phyloP scores from a whole-genome alignment of 2,113 vertebrate species.

The Chloropsis hardwickii region DNA sequence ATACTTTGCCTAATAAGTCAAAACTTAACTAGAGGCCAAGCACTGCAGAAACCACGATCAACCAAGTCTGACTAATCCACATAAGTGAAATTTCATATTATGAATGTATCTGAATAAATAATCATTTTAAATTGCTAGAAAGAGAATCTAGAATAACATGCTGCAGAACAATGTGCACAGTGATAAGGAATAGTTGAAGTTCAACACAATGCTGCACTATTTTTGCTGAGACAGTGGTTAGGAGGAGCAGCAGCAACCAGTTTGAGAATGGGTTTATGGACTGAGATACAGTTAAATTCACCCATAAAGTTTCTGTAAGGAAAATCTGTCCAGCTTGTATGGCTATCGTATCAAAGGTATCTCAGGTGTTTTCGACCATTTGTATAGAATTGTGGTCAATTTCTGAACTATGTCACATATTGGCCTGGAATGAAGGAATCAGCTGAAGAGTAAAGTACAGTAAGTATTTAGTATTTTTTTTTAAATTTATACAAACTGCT shows the following conservation, averaged over 20 bases:
- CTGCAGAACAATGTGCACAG: neutral
- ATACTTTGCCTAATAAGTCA: neutral
- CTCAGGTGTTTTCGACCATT: neutral
- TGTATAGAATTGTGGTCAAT: neutral
- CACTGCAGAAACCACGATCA: neutral
- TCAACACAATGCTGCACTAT: neutral
- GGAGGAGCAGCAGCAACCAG: neutral
- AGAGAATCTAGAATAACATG: neutral
- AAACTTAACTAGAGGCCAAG: neutral
- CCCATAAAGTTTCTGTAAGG: neutral
- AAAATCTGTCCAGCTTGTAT: neutral
- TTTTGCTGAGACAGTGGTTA: neutral
- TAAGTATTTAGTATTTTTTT: neutral
- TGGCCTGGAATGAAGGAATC: neutral
- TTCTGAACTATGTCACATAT: neutral
- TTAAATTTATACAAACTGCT: neutral
- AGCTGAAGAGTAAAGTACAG: neutral
- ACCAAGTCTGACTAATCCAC: neutral
- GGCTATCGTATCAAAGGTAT: neutral
- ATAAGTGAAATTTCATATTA: neutral
- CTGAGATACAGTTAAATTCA: neutral
- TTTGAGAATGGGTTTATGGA: neutral
- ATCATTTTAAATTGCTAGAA: neutral
- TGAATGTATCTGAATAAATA: neutral
- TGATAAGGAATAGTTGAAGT: neutral